phyloP scores from a whole-genome alignment of 2,113 vertebrate genomes.

The Oncorhynchus kisutch region DNA sequence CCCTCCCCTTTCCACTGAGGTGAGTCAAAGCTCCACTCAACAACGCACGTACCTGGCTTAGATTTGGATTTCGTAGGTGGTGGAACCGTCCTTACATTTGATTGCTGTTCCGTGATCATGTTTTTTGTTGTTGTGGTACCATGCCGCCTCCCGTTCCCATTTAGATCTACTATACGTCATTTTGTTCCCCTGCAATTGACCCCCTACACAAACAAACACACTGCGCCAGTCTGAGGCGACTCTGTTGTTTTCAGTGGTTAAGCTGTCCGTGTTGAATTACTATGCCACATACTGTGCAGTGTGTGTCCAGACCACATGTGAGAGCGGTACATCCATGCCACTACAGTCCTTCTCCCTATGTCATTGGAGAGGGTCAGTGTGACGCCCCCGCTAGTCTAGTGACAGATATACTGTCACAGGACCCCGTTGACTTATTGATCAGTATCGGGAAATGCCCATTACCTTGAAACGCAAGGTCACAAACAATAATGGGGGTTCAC shows the following conservation, averaged over 20 bases:
- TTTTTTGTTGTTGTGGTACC: not conserved
- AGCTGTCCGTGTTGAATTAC: constrained; percentile 3
- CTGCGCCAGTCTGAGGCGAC: not conserved
- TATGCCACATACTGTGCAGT: not conserved
- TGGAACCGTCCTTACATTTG: not conserved
- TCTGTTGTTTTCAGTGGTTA: constrained; percentile 1
- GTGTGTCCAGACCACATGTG: not conserved
- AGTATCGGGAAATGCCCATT: constrained; percentile 23
- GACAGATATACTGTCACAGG: constrained; percentile 36
- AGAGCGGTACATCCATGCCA: not conserved
- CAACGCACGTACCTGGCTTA: not conserved
- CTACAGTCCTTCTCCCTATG: not conserved
- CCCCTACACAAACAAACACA: not conserved
- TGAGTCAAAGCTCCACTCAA: not conserved
- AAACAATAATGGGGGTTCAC: constrained; percentile 31
- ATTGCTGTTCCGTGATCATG: not conserved
- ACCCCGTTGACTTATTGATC: constrained; percentile 34
- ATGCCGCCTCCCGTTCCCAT: not conserved
- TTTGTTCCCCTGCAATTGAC: not conserved
- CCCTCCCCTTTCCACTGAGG: not conserved
- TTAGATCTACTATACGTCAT: not conserved
- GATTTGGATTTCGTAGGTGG: not conserved
- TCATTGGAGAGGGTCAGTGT: not conserved
- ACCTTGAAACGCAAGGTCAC: constrained; percentile 38
- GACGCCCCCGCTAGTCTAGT: not conserved